Evolutionary conservation across 2,888 invertebrate species (phyloP).

Genomic region (Pandemis heparana): DNA sequence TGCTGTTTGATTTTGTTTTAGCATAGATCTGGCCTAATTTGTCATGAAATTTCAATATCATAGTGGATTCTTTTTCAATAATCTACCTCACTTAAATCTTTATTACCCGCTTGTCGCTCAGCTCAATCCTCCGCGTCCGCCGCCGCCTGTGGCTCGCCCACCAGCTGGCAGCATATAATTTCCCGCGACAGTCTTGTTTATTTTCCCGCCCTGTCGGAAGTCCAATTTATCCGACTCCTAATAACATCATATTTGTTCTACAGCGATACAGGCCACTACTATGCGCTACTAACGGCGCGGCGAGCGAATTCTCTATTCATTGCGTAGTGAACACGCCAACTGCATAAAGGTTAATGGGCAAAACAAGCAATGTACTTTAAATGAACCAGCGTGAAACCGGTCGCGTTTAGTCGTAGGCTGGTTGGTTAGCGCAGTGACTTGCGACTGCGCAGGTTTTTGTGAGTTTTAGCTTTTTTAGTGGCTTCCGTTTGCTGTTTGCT

Average conservation of each 20-base stretch:
- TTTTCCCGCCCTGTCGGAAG: conserved; percentile 68
- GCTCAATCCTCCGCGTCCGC: conserved; percentile 45
- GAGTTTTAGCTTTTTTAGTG: conserved; percentile 52
- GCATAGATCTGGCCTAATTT: too few species aligned
- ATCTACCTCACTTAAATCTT: too few species aligned
- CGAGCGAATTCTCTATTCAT: background rate
- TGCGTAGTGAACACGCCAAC: background rate
- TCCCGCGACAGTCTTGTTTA: conserved; percentile 69
- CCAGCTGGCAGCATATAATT: conserved; percentile 52
- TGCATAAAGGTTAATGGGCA: too few species aligned
- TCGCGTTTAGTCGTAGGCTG: background rate
- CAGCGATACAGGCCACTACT: conserved; percentile 45
- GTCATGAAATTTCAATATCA: too few species aligned
- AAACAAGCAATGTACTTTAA: background rate
- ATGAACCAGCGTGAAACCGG: background rate
- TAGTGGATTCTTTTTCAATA: too few species aligned
- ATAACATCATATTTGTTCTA: conserved; percentile 69
- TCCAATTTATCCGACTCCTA: conserved; percentile 57
- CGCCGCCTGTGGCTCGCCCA: conserved; percentile 42
- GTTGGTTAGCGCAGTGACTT: conserved; percentile 62
- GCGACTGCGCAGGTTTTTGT: conserved; percentile 45
- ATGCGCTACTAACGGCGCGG: background rate
- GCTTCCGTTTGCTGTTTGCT: conserved; percentile 50
- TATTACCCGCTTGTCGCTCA: background rate
- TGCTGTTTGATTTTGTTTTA: too few species aligned